Base-by-base conservation (phyloP, 2,113 vertebrate genomes). In the Mola mola region DNA sequence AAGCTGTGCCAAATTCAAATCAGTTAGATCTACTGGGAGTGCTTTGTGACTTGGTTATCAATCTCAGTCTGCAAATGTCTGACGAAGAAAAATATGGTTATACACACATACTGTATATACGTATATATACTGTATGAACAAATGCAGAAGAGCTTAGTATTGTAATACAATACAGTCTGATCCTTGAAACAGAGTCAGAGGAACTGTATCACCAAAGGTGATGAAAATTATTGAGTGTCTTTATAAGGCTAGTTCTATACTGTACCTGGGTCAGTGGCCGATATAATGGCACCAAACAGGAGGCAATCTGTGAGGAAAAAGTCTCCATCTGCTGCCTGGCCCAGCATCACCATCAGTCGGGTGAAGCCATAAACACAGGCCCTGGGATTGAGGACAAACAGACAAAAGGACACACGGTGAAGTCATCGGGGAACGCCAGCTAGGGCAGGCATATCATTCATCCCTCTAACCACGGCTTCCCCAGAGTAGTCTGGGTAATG, bases 241-340 rank as follows among this genome's bases (percentile, higher is more conserved):
- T n/a, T n/a, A n/a, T n/a, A n/a, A n/a, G n/a, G n/a, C n/a, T n/a
- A n/a, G n/a, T n/a, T n/a, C n/a, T n/a, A n/a, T n/a, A n/a, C n/a
- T n/a, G n/a, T n/a, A n/a, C n/a, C n/a, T n/a, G 94, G 94, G 78
- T 95, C 94, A 75, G 93, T 95, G 68, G 94, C 91, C 55, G 94
- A 95, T 82, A 95, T 93, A 83, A 96, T 83, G 0, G 94, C 94
- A 43, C 93, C 93, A 69, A 95, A 96, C 81, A 94, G 87, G 42
- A 96, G 91, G 60, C 93, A 95, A 81, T 96, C 93, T 7, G 90
- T 94, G 78, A 96, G 93, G 74, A 90, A 85, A 84, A 95, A 94
- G 81, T 93, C 91, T 77, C 86, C 87, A 28, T 76, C 83, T 79
- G 87, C 72, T 62, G 92, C 31, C 24, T 84, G 87, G 68, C 91